Percentiles rank a stretch among this genome's conserved stretches.
These are phyloP conservation scores for Montipora sp. DNA, from an alignment of 64 coral and sea anemone species.

Conservation along the genomic window DNA sequence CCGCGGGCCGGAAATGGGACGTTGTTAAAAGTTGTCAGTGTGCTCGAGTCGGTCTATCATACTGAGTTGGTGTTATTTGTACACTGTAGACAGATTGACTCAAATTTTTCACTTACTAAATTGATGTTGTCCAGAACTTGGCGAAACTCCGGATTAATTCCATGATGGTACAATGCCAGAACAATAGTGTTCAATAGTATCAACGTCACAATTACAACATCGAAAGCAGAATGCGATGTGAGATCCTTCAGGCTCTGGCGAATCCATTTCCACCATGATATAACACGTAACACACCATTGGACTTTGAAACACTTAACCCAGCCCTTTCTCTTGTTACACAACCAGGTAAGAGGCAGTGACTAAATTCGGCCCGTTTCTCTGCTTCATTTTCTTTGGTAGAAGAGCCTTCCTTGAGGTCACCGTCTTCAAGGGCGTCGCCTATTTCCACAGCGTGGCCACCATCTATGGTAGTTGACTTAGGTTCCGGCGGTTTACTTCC, in stretches of 20 bases:
- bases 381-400: not conserved
- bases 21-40: no score
- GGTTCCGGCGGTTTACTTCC: not conserved
- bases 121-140: slow-evolving; percentile 56
- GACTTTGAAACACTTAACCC: slow-evolving; percentile 42
- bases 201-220: slow-evolving; percentile 58
- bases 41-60: no score
- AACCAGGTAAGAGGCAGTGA: not conserved
- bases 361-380: not conserved
- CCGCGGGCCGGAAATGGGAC: no score
- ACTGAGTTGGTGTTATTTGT: no score
- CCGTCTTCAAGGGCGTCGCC: not conserved
- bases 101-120: slow-evolving; percentile 40
- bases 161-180: slow-evolving; percentile 76
- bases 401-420: not conserved
- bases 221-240: slow-evolving; percentile 68
- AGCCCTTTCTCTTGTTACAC: not conserved
- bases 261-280: not conserved
- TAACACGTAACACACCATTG: not conserved
- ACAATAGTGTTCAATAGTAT: slow-evolving; percentile 77
- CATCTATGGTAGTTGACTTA: not conserved
- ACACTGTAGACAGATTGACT: no score
- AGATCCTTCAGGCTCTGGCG: slow-evolving; percentile 29
- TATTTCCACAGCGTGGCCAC: not conserved
- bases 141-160: slow-evolving; percentile 43